phyloP scores from a whole-genome alignment of 1,140 invertebrate genomes.

The Caenorhabditis remanei region DNA sequence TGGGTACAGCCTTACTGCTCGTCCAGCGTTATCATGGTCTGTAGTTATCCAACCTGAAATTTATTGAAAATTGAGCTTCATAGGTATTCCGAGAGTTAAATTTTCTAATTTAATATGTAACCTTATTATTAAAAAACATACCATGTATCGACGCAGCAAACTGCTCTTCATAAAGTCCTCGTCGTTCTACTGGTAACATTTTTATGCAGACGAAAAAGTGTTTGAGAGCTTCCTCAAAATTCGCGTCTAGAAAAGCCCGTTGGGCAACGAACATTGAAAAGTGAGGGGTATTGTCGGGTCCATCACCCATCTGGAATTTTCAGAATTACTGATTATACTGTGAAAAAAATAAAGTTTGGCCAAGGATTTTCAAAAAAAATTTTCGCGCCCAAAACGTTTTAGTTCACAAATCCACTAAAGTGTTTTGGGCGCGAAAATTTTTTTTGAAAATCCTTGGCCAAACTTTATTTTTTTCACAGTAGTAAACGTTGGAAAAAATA shows the following conservation, averaged over 20 bases:
- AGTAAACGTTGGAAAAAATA: no score
- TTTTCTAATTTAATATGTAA: background rate
- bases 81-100: background rate
- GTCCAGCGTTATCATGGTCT: background rate
- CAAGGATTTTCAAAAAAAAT: no score
- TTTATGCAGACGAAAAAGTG: slow-evolving; percentile 42
- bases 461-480: no score
- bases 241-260: background rate
- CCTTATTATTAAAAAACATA: background rate
- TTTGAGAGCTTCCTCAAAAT: slow-evolving; percentile 30
- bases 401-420: no score
- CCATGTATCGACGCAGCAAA: slow-evolving; percentile 27
- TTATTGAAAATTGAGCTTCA: background rate
- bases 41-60: slow-evolving; percentile 12
- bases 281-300: background rate
- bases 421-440: no score
- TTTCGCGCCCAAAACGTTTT: no score
- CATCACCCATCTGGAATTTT: background rate
- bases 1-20: slow-evolving; percentile 5
- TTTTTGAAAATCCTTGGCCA: no score
- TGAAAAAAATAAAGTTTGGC: no score
- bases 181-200: slow-evolving; percentile 23
- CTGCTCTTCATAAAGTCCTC: slow-evolving; percentile 35
- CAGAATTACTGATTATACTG: no score
- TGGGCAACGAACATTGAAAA: background rate